Conservation (phyloP, 2,113 vertebrate genomes). For the Physeter macrocephalus region DNA sequence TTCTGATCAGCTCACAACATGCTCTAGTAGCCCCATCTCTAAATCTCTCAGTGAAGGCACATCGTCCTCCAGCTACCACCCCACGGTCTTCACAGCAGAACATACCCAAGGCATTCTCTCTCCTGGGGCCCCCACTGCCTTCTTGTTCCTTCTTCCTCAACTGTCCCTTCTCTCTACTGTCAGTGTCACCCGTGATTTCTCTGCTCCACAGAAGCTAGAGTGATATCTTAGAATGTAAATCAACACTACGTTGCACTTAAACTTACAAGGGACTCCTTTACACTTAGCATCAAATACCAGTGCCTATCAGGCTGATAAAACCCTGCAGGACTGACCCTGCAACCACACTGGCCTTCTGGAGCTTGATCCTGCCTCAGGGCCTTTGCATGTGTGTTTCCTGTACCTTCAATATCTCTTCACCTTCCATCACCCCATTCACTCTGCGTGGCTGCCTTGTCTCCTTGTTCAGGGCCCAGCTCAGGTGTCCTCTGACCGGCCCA, state of each 20-base stretch:
- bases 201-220: neutral
- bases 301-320: neutral
- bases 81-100: neutral
- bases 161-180: rapidly evolving
- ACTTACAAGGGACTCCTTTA: neutral
- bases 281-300: neutral
- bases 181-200: neutral
- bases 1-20: neutral
- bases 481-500: neutral
- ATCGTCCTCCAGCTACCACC: neutral
- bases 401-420: rapidly evolving
- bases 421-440: neutral
- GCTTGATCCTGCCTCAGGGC: neutral
- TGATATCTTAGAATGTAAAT: neutral
- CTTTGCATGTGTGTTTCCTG: neutral
- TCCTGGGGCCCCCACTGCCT: too few species aligned
- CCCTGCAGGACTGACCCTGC: neutral
- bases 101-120: neutral
- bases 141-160: neutral
- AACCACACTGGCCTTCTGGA: neutral
- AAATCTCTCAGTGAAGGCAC: rapidly evolving
- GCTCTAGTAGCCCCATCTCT: neutral
- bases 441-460: neutral
- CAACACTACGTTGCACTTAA: neutral
- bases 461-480: neutral